phyloP scores from a whole-genome alignment of 2,888 invertebrate genomes.

The Pterostichus madidus region DNA sequence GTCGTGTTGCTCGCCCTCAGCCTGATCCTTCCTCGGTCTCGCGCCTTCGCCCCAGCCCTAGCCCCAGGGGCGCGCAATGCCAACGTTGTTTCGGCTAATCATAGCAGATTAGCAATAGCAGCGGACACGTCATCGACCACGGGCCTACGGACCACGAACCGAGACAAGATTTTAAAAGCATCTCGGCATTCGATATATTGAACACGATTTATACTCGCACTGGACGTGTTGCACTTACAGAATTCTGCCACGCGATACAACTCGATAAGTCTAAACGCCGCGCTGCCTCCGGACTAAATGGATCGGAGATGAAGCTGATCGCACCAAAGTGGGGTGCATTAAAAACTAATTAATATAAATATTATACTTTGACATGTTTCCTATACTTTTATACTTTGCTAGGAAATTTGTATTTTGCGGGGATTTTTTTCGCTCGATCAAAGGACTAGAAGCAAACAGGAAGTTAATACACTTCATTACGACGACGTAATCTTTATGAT shows the following conservation, averaged over 20 bases:
- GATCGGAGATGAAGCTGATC: constrained; percentile 14
- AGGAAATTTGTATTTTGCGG: constrained; percentile 14
- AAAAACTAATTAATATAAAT: constrained; percentile 45
- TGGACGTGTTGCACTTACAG: not conserved
- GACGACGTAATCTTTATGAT: constrained; percentile 58
- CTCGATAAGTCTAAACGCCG: constrained; percentile 10
- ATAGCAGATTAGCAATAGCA: constrained; percentile 61
- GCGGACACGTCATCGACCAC: constrained; percentile 55
- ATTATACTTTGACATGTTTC: not conserved
- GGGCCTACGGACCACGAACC: constrained; percentile 1
- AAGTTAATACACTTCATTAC: constrained; percentile 56
- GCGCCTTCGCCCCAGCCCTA: constrained; percentile 44
- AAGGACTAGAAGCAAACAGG: constrained; percentile 11
- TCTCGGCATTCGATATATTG: constrained; percentile 32
- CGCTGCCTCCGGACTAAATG: not conserved
- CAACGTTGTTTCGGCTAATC: constrained; percentile 60
- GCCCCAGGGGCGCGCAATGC: constrained; percentile 43
- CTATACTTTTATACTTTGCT: not conserved
- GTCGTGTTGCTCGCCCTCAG: constrained; percentile 34
- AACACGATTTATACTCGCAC: constrained; percentile 34
- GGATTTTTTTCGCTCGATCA: not conserved
- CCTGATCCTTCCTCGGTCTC: constrained; percentile 3
- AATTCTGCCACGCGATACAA: constrained; percentile 13
- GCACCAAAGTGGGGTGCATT: constrained; percentile 28
- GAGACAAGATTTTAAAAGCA: constrained; percentile 41